These are phyloP conservation scores for Cricetomys ansorgei DNA, from an alignment of 2,113 vertebrate species.

Conservation along the genomic window DNA sequence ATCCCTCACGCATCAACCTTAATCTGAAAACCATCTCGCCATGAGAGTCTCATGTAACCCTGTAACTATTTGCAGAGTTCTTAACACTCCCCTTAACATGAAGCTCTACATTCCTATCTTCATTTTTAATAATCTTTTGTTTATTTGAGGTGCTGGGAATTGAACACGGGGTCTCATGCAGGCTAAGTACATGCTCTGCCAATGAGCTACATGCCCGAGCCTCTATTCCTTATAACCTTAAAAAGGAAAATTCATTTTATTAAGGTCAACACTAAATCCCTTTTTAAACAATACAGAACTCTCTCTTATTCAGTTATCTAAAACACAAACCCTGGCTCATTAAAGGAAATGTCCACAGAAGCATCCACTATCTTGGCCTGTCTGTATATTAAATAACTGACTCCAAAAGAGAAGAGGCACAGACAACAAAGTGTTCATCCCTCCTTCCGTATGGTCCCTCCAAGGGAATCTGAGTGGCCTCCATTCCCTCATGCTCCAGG, in stretches of 20 bases:
- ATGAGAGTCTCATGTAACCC: not conserved
- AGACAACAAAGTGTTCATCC: not conserved
- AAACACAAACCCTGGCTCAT: slow-evolving; percentile 23
- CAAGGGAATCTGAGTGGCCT: not conserved
- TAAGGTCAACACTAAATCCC: not conserved
- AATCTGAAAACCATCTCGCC: not conserved
- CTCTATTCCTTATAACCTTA: not conserved
- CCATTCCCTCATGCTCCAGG: not conserved
- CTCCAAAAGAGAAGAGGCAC: not conserved
- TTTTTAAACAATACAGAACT: slow-evolving; percentile 23
- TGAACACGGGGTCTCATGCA: not conserved
- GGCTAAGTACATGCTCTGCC: not conserved
- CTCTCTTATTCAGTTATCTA: not conserved
- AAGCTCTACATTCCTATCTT: not conserved
- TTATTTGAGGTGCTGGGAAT: not conserved
- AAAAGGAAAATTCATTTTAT: slow-evolving; percentile 1
- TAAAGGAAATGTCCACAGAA: slow-evolving; percentile 31
- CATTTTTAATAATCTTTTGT: not conserved
- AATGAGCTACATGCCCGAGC: not conserved
- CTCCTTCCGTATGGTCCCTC: not conserved
- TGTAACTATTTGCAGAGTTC: slow-evolving; percentile 1
- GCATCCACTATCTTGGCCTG: not conserved
- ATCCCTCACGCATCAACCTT: not conserved
- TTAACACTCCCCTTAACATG: not conserved
- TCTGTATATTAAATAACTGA: not conserved